Percentiles rank a stretch among this genome's conserved stretches.
phyloP scores from a whole-genome alignment of 92 coral and sea anemone genomes.

The Plumapathes pennacea region DNA sequence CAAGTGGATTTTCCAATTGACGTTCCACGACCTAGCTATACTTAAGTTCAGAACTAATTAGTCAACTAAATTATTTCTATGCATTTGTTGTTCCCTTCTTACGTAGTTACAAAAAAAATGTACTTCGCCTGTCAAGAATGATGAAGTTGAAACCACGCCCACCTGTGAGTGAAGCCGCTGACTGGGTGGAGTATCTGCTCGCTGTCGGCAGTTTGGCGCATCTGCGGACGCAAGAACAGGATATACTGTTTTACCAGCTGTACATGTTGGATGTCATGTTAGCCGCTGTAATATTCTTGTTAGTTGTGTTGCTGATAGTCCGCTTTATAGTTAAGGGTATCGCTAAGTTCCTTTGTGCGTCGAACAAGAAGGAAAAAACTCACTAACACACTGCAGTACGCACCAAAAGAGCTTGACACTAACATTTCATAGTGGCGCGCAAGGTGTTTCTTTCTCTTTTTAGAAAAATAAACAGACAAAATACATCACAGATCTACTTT shows the following conservation, averaged over 20 bases:
- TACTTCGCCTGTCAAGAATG: conserved; percentile 10
- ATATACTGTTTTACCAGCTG: conserved; percentile 42
- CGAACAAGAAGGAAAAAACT: conserved; percentile 14
- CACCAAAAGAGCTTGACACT: too few relatives aligned
- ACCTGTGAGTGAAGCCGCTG: conserved; percentile 51
- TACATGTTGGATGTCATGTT: conserved; percentile 37
- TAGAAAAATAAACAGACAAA: too few relatives aligned
- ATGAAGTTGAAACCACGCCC: conserved; percentile 29
- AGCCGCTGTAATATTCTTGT: conserved; percentile 1
- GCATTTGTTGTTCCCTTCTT: too few relatives aligned
- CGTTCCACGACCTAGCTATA: conserved; percentile 18
- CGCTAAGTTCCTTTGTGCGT: neutral
- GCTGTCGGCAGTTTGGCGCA: conserved; percentile 34
- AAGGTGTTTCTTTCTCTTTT: too few relatives aligned
- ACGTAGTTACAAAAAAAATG: conserved; percentile 25
- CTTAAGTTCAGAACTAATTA: too few relatives aligned
- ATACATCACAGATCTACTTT: too few relatives aligned
- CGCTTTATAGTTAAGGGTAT: conserved; percentile 1
- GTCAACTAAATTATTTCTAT: too few relatives aligned
- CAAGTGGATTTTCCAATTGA: conserved; percentile 15
- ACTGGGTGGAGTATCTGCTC: conserved; percentile 38
- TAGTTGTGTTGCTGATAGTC: conserved; percentile 5
- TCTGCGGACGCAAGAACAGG: conserved; percentile 45
- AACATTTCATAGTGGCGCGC: too few relatives aligned
- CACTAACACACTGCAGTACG: too few relatives aligned